Percentiles rank a stretch among this genome's conserved stretches.
Conservation (phyloP, 2,113 vertebrate species). For the Abramis brama region DNA sequence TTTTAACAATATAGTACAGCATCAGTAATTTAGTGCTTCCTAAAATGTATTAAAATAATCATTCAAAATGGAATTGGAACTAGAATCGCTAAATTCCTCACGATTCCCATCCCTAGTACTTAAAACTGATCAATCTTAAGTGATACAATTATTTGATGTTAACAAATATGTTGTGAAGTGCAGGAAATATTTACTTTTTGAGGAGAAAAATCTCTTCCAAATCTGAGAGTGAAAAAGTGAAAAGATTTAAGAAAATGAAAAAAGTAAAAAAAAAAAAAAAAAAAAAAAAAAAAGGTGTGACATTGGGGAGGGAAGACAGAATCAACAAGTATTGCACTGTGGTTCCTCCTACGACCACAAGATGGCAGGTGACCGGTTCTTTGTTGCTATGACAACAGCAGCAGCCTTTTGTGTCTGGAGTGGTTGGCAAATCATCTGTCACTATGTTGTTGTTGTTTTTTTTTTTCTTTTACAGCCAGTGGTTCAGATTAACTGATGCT, state of each 20-base stretch:
- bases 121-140: not conserved
- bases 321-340: slow-evolving; percentile 2
- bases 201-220: not conserved
- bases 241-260: slow-evolving; percentile 4
- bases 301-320: not conserved
- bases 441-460: not conserved
- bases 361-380: slow-evolving; percentile 61
- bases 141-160: not conserved
- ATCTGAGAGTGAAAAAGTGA: slow-evolving; percentile 10
- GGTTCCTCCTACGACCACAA: slow-evolving; percentile 62
- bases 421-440: not conserved
- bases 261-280: not conserved
- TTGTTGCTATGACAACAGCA: slow-evolving; percentile 66
- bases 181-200: not conserved
- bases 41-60: not conserved
- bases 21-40: not conserved
- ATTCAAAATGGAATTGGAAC: not conserved
- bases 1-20: too few relatives aligned
- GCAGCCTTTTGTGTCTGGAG: slow-evolving; percentile 7
- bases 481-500: slow-evolving; percentile 34
- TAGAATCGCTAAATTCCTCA: not conserved
- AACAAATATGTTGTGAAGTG: not conserved
- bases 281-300: not conserved
- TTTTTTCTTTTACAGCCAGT: not conserved
- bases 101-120: not conserved